Percentiles rank a stretch among this genome's conserved stretches.
Evolutionary conservation across 2,888 invertebrate species (phyloP).

Genomic region (Sthenelais limicola): DNA sequence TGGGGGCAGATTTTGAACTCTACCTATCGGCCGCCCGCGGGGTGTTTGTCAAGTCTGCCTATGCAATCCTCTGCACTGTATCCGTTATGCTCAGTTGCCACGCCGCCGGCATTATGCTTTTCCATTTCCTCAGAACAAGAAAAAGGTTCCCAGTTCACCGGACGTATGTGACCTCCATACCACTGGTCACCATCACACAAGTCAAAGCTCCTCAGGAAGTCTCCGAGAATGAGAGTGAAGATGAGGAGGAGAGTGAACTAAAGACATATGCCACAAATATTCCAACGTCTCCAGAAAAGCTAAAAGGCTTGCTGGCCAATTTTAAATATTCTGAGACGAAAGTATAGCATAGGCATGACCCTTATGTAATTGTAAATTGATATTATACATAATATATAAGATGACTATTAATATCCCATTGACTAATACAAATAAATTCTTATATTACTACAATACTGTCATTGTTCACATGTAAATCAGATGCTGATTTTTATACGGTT

Average conservation of each 20-base stretch:
- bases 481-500: constrained; percentile 32
- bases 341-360: constrained; percentile 40
- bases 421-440: constrained; percentile 19
- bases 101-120: constrained; percentile 47
- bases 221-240: constrained; percentile 39
- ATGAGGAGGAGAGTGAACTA: constrained; percentile 40
- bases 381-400: constrained; percentile 20
- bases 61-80: constrained; percentile 46
- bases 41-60: constrained; percentile 46
- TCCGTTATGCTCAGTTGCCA: constrained; percentile 50
- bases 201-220: constrained; percentile 29
- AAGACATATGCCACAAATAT: constrained; percentile 31
- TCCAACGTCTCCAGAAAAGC: constrained; percentile 38
- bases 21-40: constrained; percentile 44
- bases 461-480: constrained; percentile 37
- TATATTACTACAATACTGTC: too few species aligned
- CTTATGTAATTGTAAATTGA: constrained; percentile 16
- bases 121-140: constrained; percentile 48
- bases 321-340: constrained; percentile 44
- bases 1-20: constrained; percentile 40
- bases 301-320: constrained; percentile 28
- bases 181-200: constrained; percentile 4
- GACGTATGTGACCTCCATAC: constrained; percentile 43
- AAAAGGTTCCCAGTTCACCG: constrained; percentile 45
- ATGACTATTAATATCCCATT: neutral